phyloP scores from a whole-genome alignment of 2,797 vertebrate genomes.

The Acanthurus tractus region DNA sequence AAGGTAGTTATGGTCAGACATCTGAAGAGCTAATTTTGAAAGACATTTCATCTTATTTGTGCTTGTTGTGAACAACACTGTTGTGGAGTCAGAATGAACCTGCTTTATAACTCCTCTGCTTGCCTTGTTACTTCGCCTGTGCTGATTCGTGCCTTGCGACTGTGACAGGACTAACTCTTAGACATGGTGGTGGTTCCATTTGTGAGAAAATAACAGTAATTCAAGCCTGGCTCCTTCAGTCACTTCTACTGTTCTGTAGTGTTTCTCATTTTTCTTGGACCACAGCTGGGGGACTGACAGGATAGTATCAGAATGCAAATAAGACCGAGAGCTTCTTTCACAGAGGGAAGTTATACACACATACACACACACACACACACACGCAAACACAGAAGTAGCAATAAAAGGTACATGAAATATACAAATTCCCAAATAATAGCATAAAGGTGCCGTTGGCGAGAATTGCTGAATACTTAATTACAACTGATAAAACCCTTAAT shows the following conservation, averaged over 20 bases:
- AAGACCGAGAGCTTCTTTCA: slow-evolving; percentile 20
- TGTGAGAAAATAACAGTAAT: slow-evolving; percentile 75
- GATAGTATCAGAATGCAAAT: slow-evolving; percentile 62
- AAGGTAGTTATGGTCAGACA: background rate
- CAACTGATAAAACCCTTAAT: slow-evolving; percentile 7
- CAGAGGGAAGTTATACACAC: slow-evolving; percentile 7
- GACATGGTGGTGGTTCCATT: slow-evolving; percentile 56
- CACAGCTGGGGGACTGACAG: slow-evolving; percentile 59
- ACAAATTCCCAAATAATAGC: slow-evolving; percentile 9
- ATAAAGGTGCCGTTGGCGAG: background rate
- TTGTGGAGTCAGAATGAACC: background rate
- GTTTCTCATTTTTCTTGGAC: slow-evolving; percentile 67
- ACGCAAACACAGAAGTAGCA: background rate
- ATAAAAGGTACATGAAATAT: slow-evolving; percentile 8
- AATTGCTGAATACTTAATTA: slow-evolving; percentile 1
- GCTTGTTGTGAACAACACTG: slow-evolving; percentile 9
- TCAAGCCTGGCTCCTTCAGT: slow-evolving; percentile 63
- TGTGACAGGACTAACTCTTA: slow-evolving; percentile 26
- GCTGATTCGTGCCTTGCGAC: slow-evolving; percentile 15
- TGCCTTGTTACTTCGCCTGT: background rate
- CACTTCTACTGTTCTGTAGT: slow-evolving; percentile 62
- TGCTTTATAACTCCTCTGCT: slow-evolving; percentile 7
- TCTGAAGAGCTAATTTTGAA: background rate
- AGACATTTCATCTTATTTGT: slow-evolving; percentile 4
- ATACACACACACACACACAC: background rate